Percentiles rank a stretch among this genome's conserved stretches.
phyloP scores from a whole-genome alignment of 1,140 invertebrate genomes.

The Drosophila sucinea region DNA sequence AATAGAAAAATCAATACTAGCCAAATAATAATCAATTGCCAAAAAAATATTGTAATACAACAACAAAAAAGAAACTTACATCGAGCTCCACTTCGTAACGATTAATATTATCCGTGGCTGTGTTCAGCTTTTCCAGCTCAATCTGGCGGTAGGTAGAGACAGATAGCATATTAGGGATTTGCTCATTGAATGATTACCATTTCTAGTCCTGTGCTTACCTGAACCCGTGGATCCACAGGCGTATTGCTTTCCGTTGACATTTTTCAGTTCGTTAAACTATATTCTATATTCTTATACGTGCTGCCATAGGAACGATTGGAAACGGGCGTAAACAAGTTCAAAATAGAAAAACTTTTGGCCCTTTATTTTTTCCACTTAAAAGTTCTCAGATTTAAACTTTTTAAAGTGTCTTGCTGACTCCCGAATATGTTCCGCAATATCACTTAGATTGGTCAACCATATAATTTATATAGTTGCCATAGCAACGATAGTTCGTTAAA shows the following conservation, averaged over 20 bases:
- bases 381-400: background rate
- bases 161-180: background rate
- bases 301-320: slow-evolving; percentile 6
- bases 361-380: background rate
- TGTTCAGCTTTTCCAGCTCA: slow-evolving; percentile 97
- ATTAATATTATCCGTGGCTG: slow-evolving; percentile 97
- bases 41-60: slow-evolving; percentile 69
- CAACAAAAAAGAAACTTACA: slow-evolving; percentile 87
- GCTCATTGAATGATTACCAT: background rate
- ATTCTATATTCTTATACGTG: slow-evolving; percentile 3
- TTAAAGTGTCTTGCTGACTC: background rate
- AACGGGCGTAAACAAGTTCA: slow-evolving; percentile 10
- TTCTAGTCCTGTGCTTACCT: slow-evolving; percentile 47
- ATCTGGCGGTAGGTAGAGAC: slow-evolving; percentile 85
- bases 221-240: slow-evolving; percentile 84
- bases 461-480: slow-evolving; percentile 5
- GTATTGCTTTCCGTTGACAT: slow-evolving; percentile 83
- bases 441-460: background rate
- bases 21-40: slow-evolving; percentile 41
- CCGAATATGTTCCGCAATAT: background rate
- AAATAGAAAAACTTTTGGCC: background rate
- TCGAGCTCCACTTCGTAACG: slow-evolving; percentile 96
- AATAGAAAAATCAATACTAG: slow-evolving; percentile 11
- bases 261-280: background rate
- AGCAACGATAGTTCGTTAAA: background rate